Base-by-base conservation (phyloP, 2,113 vertebrate genomes). In the Seriola quinqueradiata region DNA sequence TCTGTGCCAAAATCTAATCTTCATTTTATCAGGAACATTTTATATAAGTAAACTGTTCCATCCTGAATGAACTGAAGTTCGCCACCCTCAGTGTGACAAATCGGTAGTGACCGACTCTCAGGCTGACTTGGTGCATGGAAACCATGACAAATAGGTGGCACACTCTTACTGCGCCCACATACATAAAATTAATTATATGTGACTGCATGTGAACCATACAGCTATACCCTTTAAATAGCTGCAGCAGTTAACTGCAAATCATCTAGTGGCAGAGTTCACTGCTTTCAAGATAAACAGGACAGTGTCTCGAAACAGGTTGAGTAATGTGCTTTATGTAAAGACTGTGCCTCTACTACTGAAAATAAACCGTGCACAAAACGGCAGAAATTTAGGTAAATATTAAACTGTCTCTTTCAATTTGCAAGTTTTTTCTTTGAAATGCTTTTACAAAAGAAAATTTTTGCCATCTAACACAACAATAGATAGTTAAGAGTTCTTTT, bases 101-200 rank as follows among this genome's bases (percentile, higher is more conserved):
- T 70, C 17, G 65, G n/a, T 70, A 32, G 70, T 25, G 81, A 74
- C 72, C 14, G 23, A 73, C 66, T 79, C 64, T 82, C 83, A 57
- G 61, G 61, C 23, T 28, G 70, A 59, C 73, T 81, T 34, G 23
- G 23, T 61, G 64, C 44, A 79, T 77, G 65, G 75, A 82, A 87
- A 84, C 69, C 21, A 77, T 83, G 69, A 90, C 65, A 81, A 80
- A 87, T 66, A 70, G 69, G 85, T 42, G 57, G 63, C 38, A 70
- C 63, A 46, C 16, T 50, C 23, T 55, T 16, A 55, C 13, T 57
- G 54, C 2, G 16, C 67, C 80, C 57, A 54, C 32, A 38, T 38
- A 32, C 42, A 84, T 59, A 63, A 75, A 82, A 50, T n/a, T 25
- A 57, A 77, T 87, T 75, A 36, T 57, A 75, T 65, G 65, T 75